Percentiles rank a stretch among this genome's conserved stretches.
Evolutionary conservation across 30 jellyfish, hydroid and myxozoan species (phyloP).

Genomic region (Phacellophora camtschatica): DNA sequence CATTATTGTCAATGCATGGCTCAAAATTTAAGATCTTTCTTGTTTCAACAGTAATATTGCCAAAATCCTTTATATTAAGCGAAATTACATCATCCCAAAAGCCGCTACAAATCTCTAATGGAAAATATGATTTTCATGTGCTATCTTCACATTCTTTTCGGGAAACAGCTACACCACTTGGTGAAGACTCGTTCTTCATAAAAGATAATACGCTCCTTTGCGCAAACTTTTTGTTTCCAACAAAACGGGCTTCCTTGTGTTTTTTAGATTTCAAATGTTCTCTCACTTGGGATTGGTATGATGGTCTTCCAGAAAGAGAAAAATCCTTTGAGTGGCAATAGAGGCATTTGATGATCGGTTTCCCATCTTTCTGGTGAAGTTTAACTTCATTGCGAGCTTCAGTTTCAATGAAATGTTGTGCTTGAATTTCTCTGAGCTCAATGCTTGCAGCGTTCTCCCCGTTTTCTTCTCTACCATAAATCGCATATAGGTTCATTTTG

Average conservation of each 20-base stretch:
- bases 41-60: slow-evolving; percentile 1
- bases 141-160: background rate
- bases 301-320: slow-evolving; percentile 8
- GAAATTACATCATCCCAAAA: background rate
- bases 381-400: slow-evolving; percentile 12
- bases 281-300: background rate
- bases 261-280: slow-evolving; percentile 7
- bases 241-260: background rate
- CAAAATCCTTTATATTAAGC: background rate
- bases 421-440: slow-evolving; percentile 1
- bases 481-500: background rate
- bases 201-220: background rate
- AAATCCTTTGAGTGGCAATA: background rate
- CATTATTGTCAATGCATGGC: background rate
- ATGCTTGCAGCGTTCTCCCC: background rate
- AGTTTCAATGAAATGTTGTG: slow-evolving; percentile 2
- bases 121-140: background rate
- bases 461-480: background rate
- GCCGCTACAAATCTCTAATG: slow-evolving; percentile 3
- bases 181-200: background rate
- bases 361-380: background rate
- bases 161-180: background rate
- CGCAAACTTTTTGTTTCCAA: background rate
- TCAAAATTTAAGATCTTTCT: background rate
- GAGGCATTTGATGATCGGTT: background rate